Evolutionary conservation across 2,888 invertebrate species (phyloP).

Genomic region (Deroplatys truncata): DNA sequence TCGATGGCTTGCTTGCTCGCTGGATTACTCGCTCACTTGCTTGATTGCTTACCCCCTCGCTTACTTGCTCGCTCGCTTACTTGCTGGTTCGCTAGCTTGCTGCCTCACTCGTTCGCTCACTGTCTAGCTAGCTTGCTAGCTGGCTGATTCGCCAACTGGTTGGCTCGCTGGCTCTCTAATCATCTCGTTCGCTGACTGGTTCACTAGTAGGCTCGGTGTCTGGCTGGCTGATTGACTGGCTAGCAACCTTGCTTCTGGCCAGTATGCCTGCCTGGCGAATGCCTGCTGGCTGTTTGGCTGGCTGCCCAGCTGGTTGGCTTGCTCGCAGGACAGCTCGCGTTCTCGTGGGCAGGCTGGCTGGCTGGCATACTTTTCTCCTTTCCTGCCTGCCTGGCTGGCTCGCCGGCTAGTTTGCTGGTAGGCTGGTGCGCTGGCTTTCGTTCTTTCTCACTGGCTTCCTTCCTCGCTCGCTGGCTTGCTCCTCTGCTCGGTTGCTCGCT

Average conservation of each 20-base stretch:
- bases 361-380: too few species aligned
- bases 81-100: too few species aligned
- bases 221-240: neutral
- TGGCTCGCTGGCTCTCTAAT: neutral
- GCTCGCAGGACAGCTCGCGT: neutral
- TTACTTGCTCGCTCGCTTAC: too few species aligned
- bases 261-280: neutral
- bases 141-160: too few species aligned
- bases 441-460: neutral
- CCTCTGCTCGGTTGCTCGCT: neutral
- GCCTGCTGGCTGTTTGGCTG: neutral
- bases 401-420: neutral
- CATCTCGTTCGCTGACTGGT: neutral
- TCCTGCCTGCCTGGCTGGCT: neutral
- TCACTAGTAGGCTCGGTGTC: too few species aligned
- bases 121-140: neutral
- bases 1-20: too few species aligned
- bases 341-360: too few species aligned
- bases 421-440: neutral
- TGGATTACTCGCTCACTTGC: too few species aligned
- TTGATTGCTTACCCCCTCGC: too few species aligned
- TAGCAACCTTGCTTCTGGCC: neutral
- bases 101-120: neutral
- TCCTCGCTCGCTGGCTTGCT: neutral
- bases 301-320: too few species aligned